Conservation (phyloP, 2,113 vertebrate genomes). For the Bombycilla garrulus region DNA sequence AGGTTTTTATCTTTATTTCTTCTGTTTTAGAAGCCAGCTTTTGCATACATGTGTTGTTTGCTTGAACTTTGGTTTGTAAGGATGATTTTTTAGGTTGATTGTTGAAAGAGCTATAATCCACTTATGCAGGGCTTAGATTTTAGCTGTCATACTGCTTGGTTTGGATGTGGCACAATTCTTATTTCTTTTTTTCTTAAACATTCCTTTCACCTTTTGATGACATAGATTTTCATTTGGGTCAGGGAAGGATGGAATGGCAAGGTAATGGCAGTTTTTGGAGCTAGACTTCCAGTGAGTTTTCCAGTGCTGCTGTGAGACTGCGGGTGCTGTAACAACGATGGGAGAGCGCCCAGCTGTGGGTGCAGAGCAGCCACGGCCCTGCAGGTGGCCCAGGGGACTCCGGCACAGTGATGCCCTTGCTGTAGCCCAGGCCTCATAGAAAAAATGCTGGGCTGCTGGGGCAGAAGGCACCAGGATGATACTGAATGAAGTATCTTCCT, state of each 20-base stretch:
- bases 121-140: not conserved
- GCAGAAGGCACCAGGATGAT: not conserved
- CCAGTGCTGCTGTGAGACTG: not conserved
- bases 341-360: fast-evolving
- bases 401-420: not conserved
- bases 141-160: not conserved
- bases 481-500: not conserved
- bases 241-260: not conserved
- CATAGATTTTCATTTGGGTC: not conserved
- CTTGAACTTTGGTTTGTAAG: not conserved
- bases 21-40: not conserved
- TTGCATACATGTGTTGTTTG: not conserved
- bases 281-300: not conserved
- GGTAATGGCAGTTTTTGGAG: not conserved
- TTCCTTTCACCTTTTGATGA: not conserved
- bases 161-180: not conserved
- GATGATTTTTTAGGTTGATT: not conserved
- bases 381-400: not conserved
- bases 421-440: not conserved
- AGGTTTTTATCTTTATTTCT: not conserved
- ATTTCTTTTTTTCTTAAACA: not conserved
- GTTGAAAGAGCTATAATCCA: not conserved
- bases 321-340: not conserved
- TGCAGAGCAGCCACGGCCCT: not conserved
- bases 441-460: not conserved